phyloP scores from a whole-genome alignment of 2,888 invertebrate species.

The Anaspis maculata region DNA sequence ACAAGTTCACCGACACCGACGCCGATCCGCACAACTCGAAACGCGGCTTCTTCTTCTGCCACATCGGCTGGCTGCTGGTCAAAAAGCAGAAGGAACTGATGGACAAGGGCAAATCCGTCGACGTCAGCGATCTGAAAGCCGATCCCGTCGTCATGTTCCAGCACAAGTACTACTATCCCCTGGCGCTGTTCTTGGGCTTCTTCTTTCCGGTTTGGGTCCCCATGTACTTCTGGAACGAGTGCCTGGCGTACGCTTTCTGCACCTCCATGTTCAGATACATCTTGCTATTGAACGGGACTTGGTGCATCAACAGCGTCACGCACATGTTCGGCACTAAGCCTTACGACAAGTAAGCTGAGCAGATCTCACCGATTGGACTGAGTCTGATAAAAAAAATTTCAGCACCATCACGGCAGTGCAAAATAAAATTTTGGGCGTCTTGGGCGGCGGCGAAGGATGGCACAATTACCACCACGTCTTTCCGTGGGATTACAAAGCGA shows the following conservation, averaged over 20 bases:
- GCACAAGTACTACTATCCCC: too few species aligned
- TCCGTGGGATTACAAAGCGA: conserved; percentile 88
- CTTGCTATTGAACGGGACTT: not conserved
- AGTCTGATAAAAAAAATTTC: too few species aligned
- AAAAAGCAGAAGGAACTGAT: too few species aligned
- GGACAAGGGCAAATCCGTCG: too few species aligned
- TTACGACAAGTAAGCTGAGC: not conserved
- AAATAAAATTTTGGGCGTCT: conserved; percentile 49
- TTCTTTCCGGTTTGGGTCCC: not conserved
- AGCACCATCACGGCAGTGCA: not conserved
- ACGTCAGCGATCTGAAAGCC: too few species aligned
- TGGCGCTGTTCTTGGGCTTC: not conserved
- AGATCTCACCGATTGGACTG: too few species aligned
- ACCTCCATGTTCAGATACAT: not conserved
- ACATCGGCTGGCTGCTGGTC: too few species aligned
- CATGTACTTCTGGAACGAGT: not conserved
- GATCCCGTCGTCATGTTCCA: too few species aligned
- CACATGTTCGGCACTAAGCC: not conserved
- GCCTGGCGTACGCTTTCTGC: not conserved
- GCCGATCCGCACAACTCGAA: too few species aligned
- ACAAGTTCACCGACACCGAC: too few species aligned
- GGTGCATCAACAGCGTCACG: not conserved
- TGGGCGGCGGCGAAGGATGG: conserved; percentile 81
- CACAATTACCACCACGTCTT: conserved; percentile 93
- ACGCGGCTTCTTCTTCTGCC: too few species aligned